Evolutionary conservation across 2,113 vertebrate genomes (phyloP).

Genomic region (Turnix velox): DNA sequence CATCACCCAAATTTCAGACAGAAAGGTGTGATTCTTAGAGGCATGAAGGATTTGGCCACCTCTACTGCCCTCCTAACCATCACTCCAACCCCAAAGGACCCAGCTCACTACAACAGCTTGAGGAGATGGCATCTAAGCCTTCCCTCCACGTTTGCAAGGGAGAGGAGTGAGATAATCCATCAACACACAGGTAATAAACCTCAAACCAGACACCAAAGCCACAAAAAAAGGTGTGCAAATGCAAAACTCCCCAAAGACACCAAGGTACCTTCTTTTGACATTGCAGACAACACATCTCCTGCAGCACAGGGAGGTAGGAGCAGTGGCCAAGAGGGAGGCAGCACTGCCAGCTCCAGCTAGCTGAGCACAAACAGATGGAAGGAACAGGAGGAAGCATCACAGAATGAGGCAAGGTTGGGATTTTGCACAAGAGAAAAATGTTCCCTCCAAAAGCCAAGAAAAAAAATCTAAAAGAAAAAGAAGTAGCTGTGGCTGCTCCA

Average conservation of each 20-base stretch:
- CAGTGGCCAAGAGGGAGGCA: background rate
- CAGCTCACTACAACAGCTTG: background rate
- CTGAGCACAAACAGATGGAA: conserved; percentile 12
- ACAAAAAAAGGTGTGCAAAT: fast-evolving
- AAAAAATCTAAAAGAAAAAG: background rate
- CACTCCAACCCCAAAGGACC: background rate
- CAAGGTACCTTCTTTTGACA: background rate
- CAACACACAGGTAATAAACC: background rate
- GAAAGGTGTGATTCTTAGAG: background rate
- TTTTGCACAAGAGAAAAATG: background rate
- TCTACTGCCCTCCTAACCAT: fast-evolving
- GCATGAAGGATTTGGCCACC: background rate
- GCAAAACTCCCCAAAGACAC: fast-evolving
- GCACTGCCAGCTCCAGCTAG: background rate
- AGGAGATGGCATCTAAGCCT: background rate
- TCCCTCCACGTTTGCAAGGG: background rate
- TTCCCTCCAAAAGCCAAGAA: background rate
- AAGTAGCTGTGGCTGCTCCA: fast-evolving
- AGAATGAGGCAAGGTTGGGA: background rate
- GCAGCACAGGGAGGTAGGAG: background rate
- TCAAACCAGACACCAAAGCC: background rate
- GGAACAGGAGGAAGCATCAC: background rate
- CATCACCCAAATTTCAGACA: background rate
- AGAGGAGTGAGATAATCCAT: fast-evolving
- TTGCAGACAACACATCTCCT: background rate